phyloP scores from a whole-genome alignment of 2,797 vertebrate species.

The Erpetoichthys calabaricus region DNA sequence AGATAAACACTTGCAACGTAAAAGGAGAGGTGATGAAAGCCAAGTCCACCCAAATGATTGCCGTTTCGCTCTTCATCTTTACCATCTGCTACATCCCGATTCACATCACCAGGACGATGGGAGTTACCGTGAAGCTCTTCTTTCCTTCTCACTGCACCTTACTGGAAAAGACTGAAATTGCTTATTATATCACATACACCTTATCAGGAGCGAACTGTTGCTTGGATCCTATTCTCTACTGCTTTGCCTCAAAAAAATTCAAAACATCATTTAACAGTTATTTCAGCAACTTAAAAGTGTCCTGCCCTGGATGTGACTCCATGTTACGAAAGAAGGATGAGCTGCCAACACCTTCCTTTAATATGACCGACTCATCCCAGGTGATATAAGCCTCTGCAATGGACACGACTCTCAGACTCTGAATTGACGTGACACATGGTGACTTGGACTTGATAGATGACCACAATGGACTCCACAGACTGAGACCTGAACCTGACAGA shows the following conservation, averaged over 20 bases:
- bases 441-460: no score
- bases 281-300: slow-evolving; percentile 13
- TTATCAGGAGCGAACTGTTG: slow-evolving; percentile 44
- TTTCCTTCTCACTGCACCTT: slow-evolving; percentile 15
- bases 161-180: slow-evolving; percentile 24
- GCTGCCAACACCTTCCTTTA: no score
- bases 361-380: no score
- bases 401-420: no score
- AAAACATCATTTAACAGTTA: slow-evolving; percentile 25
- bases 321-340: no score
- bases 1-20: slow-evolving; percentile 27
- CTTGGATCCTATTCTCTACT: slow-evolving; percentile 41
- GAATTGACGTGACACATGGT: no score
- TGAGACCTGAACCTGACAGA: no score
- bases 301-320: no score
- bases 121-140: slow-evolving; percentile 27
- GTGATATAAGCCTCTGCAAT: no score
- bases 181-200: slow-evolving; percentile 35
- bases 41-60: slow-evolving; percentile 43
- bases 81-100: slow-evolving; percentile 43
- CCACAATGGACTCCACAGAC: no score
- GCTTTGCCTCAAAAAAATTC: slow-evolving; percentile 36
- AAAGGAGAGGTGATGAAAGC: slow-evolving; percentile 35
- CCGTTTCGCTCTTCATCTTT: slow-evolving; percentile 41
- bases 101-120: slow-evolving; percentile 34